phyloP scores from a whole-genome alignment of 2,797 vertebrate genomes.

The Mormyrus proboscirostris region DNA sequence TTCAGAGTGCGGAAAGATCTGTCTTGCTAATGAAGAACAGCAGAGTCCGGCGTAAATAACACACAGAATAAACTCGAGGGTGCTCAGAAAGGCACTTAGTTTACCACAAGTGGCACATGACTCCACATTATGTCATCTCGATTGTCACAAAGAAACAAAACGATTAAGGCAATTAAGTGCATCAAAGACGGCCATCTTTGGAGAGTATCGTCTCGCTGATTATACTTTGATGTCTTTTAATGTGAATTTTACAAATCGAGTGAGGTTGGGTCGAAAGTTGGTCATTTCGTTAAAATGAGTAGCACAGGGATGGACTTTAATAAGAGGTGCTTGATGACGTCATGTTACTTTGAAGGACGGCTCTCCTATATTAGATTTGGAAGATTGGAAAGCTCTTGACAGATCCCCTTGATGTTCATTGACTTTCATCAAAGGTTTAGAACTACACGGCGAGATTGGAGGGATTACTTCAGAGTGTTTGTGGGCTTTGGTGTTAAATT shows the following conservation, averaged over 20 bases:
- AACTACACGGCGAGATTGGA: conserved; percentile 57
- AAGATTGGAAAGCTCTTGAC: conserved; percentile 67
- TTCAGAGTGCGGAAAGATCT: not conserved
- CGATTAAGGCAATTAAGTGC: not conserved
- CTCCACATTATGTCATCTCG: not conserved
- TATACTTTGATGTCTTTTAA: not conserved
- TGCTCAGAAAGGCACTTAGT: not conserved
- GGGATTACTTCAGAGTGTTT: conserved; percentile 65
- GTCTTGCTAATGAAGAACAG: not conserved
- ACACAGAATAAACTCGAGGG: not conserved
- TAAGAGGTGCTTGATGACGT: conserved; percentile 43
- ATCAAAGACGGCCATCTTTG: not conserved
- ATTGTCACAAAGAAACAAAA: not conserved
- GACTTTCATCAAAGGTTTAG: conserved; percentile 68
- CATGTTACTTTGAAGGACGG: conserved; percentile 54
- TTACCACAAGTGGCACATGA: not conserved
- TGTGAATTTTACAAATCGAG: not conserved
- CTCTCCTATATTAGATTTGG: conserved; percentile 61
- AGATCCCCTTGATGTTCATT: conserved; percentile 67
- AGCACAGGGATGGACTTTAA: conserved; percentile 42
- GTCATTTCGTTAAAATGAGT: conserved; percentile 36
- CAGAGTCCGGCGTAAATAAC: not conserved
- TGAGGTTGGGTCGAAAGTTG: not conserved
- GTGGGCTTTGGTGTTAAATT: conserved; percentile 64
- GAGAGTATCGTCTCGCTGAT: not conserved